Conservation (phyloP, 2,888 invertebrate genomes). For the Willowsia nigromaculata region DNA sequence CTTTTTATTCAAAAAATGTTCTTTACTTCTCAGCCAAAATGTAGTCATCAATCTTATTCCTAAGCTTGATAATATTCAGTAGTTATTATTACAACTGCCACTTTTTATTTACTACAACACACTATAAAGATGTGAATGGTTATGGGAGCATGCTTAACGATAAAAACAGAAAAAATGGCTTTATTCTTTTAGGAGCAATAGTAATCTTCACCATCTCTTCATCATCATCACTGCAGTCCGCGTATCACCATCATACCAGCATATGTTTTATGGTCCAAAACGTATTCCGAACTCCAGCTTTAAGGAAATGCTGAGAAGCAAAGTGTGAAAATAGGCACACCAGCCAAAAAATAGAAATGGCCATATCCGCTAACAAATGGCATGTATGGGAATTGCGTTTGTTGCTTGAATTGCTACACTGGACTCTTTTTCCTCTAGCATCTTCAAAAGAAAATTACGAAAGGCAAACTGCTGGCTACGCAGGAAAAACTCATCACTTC, state of each 20-base stretch:
- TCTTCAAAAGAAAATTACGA: neutral
- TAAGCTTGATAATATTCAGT: neutral
- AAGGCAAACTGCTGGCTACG: neutral
- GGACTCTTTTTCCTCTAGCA: neutral
- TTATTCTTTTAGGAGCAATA: conserved; percentile 19
- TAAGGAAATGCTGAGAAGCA: conserved; percentile 1
- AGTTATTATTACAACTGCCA: conserved; percentile 11
- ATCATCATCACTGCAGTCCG: neutral
- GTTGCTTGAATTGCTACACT: neutral
- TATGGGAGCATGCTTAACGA: neutral
- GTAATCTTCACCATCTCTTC: conserved; percentile 23
- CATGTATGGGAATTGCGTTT: conserved; percentile 25
- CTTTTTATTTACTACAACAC: neutral
- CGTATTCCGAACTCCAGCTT: neutral
- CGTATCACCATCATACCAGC: neutral
- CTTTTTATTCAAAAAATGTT: neutral
- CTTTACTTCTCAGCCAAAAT: neutral
- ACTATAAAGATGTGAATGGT: neutral
- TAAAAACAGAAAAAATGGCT: conserved; percentile 1
- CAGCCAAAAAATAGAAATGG: conserved; percentile 7
- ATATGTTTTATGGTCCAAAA: conserved; percentile 41
- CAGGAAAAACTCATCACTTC: neutral
- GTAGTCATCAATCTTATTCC: conserved; percentile 27
- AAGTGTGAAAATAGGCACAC: conserved; percentile 32
- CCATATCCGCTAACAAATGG: conserved; percentile 40